Percentiles rank a stretch among this genome's conserved stretches.
These are phyloP conservation scores for Caenorhabditis afra DNA, from an alignment of 2,888 invertebrate species.

Conservation along the genomic window DNA sequence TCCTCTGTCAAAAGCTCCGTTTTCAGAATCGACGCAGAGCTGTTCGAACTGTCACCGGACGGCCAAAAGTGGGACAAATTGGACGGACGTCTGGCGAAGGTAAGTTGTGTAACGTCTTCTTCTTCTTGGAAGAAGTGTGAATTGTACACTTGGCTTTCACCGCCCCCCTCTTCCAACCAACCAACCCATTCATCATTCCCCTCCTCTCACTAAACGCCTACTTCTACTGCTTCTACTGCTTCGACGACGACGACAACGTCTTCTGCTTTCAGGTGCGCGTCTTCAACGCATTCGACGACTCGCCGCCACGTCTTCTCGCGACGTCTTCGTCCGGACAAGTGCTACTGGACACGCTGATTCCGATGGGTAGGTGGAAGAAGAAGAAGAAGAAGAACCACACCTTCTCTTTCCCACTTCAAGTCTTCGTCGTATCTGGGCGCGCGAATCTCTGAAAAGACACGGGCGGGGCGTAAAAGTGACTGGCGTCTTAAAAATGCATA, in stretches of 20 bases:
- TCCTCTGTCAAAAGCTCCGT: background rate
- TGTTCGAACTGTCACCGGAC: conserved; percentile 59
- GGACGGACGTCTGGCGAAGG: conserved; percentile 47
- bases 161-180: too few species aligned
- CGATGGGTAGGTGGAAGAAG: conserved; percentile 54
- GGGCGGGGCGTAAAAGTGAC: conserved; percentile 7
- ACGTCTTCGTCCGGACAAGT: conserved; percentile 49
- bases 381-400: background rate
- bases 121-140: too few species aligned
- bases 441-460: conserved; percentile 9
- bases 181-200: background rate
- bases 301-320: conserved; percentile 55
- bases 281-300: conserved; percentile 62
- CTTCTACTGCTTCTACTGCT: background rate
- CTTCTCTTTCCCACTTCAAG: background rate
- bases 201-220: too few species aligned
- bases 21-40: conserved; percentile 61
- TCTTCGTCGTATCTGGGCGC: conserved; percentile 20
- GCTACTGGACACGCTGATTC: conserved; percentile 55
- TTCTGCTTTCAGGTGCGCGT: conserved; percentile 48
- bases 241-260: background rate
- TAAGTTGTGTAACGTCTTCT: background rate
- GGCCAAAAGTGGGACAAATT: conserved; percentile 58
- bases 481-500: conserved; percentile 48
- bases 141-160: too few species aligned